phyloP scores from a whole-genome alignment of 1,140 invertebrate genomes.

The Rhizoglyphus robini region DNA sequence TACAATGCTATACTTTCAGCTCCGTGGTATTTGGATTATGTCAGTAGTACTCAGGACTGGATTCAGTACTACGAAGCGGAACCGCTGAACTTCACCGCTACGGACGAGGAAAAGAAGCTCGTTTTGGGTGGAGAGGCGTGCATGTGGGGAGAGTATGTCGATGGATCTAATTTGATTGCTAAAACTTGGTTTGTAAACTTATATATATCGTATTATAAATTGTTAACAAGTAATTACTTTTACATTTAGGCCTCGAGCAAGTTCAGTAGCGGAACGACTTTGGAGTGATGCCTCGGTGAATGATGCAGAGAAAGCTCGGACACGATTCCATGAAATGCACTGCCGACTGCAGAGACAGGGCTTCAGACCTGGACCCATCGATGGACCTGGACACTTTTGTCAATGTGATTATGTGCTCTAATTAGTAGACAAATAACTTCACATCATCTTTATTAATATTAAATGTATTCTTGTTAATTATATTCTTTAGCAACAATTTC shows the following conservation, averaged over 20 bases:
- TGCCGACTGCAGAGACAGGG: constrained; percentile 1
- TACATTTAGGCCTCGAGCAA: constrained; percentile 27
- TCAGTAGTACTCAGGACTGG: constrained; percentile 39
- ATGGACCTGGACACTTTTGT: constrained; percentile 8
- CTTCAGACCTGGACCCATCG: not conserved
- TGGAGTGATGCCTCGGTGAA: constrained; percentile 33
- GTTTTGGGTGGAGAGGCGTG: constrained; percentile 7
- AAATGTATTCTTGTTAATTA: too few species aligned
- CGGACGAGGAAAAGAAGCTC: not conserved
- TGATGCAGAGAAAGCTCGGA: constrained; percentile 22
- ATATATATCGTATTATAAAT: not conserved
- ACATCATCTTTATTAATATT: too few species aligned
- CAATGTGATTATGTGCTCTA: constrained; percentile 1
- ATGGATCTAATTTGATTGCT: constrained; percentile 20
- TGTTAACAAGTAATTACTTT: constrained; percentile 7
- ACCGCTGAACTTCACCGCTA: constrained; percentile 15
- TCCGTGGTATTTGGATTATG: constrained; percentile 34
- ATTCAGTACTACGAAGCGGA: constrained; percentile 31
- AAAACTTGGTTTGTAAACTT: constrained; percentile 35
- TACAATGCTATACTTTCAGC: constrained; percentile 32
- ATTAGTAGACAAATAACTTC: too few species aligned
- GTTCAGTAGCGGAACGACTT: constrained; percentile 29
- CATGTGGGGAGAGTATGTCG: constrained; percentile 20
- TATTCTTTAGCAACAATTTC: too few species aligned
- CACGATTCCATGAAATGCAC: not conserved